Percentiles rank a stretch among this genome's conserved stretches.
These are phyloP conservation scores for Mythimna ferrago DNA, from an alignment of 2,888 invertebrate species.

Conservation along the genomic window DNA sequence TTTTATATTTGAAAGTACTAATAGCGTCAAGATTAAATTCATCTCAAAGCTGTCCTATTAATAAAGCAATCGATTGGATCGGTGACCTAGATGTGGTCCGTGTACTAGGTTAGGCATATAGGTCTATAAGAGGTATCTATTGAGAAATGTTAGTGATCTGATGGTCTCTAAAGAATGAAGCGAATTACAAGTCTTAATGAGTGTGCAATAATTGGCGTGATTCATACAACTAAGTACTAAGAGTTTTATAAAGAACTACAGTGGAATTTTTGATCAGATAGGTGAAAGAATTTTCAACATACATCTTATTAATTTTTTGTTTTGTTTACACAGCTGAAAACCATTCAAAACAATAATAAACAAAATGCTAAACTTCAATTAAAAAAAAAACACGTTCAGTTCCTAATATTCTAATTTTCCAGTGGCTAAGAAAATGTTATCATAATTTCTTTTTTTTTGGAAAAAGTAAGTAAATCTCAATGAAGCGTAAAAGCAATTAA, in stretches of 20 bases:
- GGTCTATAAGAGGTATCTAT: too few species aligned
- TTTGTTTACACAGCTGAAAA: slow-evolving; percentile 2
- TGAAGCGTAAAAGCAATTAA: not conserved
- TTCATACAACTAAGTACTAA: slow-evolving; percentile 9
- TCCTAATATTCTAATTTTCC: not conserved
- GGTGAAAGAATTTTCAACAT: not conserved
- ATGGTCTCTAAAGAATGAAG: slow-evolving; percentile 4
- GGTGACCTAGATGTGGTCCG: slow-evolving; percentile 26
- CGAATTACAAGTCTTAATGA: not conserved
- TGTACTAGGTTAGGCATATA: slow-evolving; percentile 11
- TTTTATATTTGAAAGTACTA: slow-evolving; percentile 46
- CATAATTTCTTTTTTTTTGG: not conserved
- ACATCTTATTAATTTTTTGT: not conserved
- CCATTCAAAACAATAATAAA: not conserved
- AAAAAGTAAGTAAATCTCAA: not conserved
- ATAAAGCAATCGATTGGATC: slow-evolving; percentile 38
- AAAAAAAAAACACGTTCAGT: not conserved
- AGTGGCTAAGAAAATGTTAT: not conserved
- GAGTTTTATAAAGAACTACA: slow-evolving; percentile 1
- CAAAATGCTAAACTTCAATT: not conserved
- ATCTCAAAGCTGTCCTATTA: slow-evolving; percentile 33
- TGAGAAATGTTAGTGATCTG: not conserved
- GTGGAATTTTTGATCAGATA: not conserved
- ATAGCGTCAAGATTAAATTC: slow-evolving; percentile 34
- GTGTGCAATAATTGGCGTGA: slow-evolving; percentile 15